Evolutionary conservation across 2,113 vertebrate species (phyloP), one percentile per base, ranked within the genome.

Genomic region (Muscicapa adusta): DNA sequence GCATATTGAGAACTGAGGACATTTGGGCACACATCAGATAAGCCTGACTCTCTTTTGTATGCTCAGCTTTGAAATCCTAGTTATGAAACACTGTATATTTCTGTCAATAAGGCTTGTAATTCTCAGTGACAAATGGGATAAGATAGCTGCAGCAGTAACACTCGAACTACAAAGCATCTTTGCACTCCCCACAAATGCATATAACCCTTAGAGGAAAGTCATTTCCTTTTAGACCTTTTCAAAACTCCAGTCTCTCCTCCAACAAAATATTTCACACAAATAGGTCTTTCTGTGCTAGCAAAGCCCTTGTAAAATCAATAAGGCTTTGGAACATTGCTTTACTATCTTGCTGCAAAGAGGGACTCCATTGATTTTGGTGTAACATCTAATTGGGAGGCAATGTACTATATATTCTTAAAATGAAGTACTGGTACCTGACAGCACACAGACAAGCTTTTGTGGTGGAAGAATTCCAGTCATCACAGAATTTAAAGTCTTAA

Each of bases 251-350:
- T 17, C 23, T 80, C 10, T 38, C 31, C 8, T 72, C 25, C 73
- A 72, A 23, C n/a, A 42, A 74, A 90, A 72, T 66, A 81, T 78
- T 91, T 94, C 77, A 79, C 60, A 68, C 20, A 82, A 87, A 63
- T 65, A 61, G 25, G 34, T 62, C 62, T 87, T 93, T 85, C 80
- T 43, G 45, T 72, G 77, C 58, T 85, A 79, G 70, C 65, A 82
- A 87, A 91, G 42, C 62, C 38, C 13, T 91, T 68, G 72, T 85
- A 72, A 92, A 94, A 84, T 92, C 91, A 82, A 65, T 93, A 68
- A 75, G 19, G 15, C 61, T 95, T 94, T 88, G 70, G 77, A 88
- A 82, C 25, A 61, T 53, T 89, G 43, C 53, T 95, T 86, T 89
- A 51, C 28, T 71, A 42, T 85, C 57, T 91, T 94, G 54, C 73